Evolutionary conservation across 2,888 invertebrate species (phyloP), one percentile per base, ranked within the genome.

Genomic region (Xestobium rufovillosum): DNA sequence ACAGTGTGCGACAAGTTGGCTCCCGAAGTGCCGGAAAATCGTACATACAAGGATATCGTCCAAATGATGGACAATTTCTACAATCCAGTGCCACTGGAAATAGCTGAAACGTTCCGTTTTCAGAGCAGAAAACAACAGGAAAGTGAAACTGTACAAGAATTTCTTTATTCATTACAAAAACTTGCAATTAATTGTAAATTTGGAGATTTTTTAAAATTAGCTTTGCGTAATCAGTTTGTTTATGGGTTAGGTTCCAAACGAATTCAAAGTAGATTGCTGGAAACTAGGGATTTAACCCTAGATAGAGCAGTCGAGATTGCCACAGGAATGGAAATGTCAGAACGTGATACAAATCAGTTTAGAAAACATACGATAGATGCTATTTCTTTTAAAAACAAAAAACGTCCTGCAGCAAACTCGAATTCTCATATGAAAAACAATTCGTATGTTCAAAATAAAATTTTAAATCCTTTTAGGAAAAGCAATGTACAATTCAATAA

Each of bases 81-180:
- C 11, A 10, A 11, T n/a, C 47, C 46, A 14, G 43, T n/a, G n/a
- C n/a, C n/a, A n/a, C n/a, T n/a, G n/a, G 37, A 50, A 36, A 4
- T 34, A n/a, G 41, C 49, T 14, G 50, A 53, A 37, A 51, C 43
- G 25, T 53, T 41, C 35, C 28, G 48, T 14, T 52, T 53, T 33
- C 44, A 45, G 11, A 41, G 47, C 14, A 40, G 51, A 4, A 45
- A 44, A 26, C 53, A 54, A 38, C 34, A 39, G 1, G 49, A 51
- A 25, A 47, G 43, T 1, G 50, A 53, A 41, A 42, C 32, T 15
- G 36, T 40, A n/a, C 42, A 41, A 13, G 50, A 50, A 23, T 54
- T 39, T 31, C 15, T 45, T 1, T 31, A 45, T 6, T 49, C 43
- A 3, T 38, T 52, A 17, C 43, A 52, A 23, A 47, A 43, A 34